Percentiles rank a stretch among this genome's conserved stretches.
These are phyloP conservation scores for Centroberyx gerrardi DNA, from an alignment of 2,797 vertebrate genomes.

Conservation along the genomic window DNA sequence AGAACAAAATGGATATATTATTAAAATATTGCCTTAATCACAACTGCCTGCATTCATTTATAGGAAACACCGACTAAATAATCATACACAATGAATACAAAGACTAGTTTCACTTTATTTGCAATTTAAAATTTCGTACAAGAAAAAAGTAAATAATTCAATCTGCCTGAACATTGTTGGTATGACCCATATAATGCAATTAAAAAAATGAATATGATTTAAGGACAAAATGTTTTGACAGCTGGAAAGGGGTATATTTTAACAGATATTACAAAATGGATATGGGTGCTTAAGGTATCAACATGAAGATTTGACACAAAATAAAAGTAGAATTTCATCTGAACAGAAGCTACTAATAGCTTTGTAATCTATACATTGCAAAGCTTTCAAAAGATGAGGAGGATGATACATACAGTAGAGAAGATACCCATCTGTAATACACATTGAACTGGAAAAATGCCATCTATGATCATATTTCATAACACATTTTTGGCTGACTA, in stretches of 20 bases:
- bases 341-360: conserved; percentile 62
- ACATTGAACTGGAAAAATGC: conserved; percentile 42
- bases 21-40: background rate
- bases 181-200: conserved; percentile 76
- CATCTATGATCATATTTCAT: conserved; percentile 35
- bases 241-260: conserved; percentile 54
- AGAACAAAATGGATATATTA: background rate
- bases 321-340: conserved; percentile 39
- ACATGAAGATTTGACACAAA: conserved; percentile 71
- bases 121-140: conserved; percentile 87
- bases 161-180: conserved; percentile 80
- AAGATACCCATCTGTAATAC: conserved; percentile 64
- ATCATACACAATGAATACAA: conserved; percentile 64
- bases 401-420: conserved; percentile 64
- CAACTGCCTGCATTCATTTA: background rate
- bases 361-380: conserved; percentile 65
- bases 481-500: conserved; percentile 46
- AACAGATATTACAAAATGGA: conserved; percentile 56
- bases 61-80: background rate
- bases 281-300: conserved; percentile 35
- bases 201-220: conserved; percentile 68
- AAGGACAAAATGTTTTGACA: conserved; percentile 66
- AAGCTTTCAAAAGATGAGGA: conserved; percentile 51
- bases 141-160: conserved; percentile 85
- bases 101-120: conserved; percentile 85